Percentiles rank a stretch among this genome's conserved stretches.
These are phyloP conservation scores for Irena cyanogastra DNA, from an alignment of 2,113 vertebrate species.

Conservation along the genomic window DNA sequence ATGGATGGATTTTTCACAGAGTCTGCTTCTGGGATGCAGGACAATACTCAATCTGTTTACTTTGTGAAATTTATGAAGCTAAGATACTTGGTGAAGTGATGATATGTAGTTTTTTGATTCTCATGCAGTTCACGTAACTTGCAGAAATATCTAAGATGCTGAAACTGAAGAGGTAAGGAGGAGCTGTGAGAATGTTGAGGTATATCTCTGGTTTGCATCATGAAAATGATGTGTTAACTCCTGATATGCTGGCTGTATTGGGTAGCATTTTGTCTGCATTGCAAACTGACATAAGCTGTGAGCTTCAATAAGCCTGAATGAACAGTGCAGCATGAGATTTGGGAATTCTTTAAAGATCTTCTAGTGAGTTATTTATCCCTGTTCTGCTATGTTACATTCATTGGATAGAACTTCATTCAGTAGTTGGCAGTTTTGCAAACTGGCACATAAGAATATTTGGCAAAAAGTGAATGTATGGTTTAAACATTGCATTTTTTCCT, in stretches of 20 bases:
- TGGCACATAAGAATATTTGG: background rate
- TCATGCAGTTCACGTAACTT: background rate
- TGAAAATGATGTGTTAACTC: background rate
- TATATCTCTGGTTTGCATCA: background rate
- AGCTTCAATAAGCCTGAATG: background rate
- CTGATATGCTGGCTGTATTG: background rate
- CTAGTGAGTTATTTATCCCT: background rate
- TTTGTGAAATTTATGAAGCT: background rate
- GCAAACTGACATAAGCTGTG: background rate
- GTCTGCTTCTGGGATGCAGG: background rate
- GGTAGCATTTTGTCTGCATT: background rate
- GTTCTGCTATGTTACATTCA: background rate
- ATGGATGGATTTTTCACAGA: background rate
- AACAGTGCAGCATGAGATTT: rapidly evolving
- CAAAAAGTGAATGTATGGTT: background rate
- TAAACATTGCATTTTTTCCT: background rate
- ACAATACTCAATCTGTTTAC: background rate
- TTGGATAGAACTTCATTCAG: background rate
- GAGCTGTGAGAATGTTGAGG: background rate
- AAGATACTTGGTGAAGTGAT: background rate
- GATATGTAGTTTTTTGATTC: background rate
- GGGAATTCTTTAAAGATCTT: background rate
- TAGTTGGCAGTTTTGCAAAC: background rate
- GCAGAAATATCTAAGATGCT: background rate
- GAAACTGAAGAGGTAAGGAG: background rate